phyloP scores from a whole-genome alignment of 92 coral and sea anemone genomes.

The Micromussa lordhowensis region DNA sequence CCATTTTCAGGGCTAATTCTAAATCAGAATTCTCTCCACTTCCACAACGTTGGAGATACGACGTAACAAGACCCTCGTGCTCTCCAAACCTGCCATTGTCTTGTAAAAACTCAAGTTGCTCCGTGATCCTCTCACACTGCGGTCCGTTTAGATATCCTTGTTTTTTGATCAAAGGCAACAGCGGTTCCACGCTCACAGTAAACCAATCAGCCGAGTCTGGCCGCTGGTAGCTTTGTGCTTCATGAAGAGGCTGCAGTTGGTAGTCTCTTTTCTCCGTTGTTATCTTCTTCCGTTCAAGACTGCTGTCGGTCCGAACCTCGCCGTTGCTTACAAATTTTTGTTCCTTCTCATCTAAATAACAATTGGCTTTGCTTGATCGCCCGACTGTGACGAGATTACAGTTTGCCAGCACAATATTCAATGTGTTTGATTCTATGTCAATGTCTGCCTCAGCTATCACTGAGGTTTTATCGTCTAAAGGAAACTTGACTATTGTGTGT shows the following conservation, averaged over 20 bases:
- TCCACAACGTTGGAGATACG: neutral
- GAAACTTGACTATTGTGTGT: neutral
- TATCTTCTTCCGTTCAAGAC: neutral
- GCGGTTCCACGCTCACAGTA: neutral
- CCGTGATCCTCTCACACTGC: slow-evolving; percentile 8
- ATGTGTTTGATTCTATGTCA: neutral
- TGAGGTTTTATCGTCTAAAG: neutral
- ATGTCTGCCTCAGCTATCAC: neutral
- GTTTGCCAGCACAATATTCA: neutral
- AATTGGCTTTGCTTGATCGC: neutral
- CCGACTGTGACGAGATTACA: neutral
- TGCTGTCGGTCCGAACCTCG: neutral
- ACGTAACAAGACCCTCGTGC: neutral
- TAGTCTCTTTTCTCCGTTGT: neutral
- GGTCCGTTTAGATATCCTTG: slow-evolving; percentile 18
- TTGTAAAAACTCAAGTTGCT: slow-evolving; percentile 15
- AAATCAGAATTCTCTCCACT: neutral
- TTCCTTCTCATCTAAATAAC: neutral
- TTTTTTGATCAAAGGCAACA: slow-evolving; percentile 12
- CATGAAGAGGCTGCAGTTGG: neutral
- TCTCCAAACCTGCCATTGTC: slow-evolving; percentile 19
- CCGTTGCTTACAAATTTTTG: neutral
- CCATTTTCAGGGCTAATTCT: neutral
- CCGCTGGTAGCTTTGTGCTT: neutral
- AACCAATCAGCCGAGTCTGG: neutral